Evolutionary conservation across 2,888 invertebrate species (phyloP).

Genomic region (Dimorphilus gyrociliatus): DNA sequence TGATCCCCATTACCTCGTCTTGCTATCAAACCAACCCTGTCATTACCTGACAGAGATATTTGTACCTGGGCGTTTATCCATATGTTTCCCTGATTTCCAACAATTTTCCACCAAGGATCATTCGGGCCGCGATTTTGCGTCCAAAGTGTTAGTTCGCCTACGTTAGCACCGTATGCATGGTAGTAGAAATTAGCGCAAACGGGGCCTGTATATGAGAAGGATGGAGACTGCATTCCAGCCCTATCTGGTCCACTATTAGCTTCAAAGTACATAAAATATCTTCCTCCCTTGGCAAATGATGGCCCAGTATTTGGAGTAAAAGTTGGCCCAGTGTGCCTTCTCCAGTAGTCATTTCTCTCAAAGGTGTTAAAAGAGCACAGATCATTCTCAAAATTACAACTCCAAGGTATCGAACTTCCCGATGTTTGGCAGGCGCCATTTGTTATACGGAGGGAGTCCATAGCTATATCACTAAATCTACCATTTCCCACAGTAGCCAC

Average conservation of each 20-base stretch:
- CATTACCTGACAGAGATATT: too few relatives aligned
- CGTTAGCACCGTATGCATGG: conserved; percentile 13
- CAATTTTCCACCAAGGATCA: conserved; percentile 2
- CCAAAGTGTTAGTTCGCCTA: conserved; percentile 12
- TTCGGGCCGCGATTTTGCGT: conserved; percentile 6
- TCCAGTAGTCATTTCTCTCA: conserved; percentile 8
- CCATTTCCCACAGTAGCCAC: conserved; percentile 21
- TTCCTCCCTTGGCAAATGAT: conserved; percentile 16
- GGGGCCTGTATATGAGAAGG: not conserved
- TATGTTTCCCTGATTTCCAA: too few relatives aligned
- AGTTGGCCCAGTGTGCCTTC: conserved; percentile 21
- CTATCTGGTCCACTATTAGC: too few relatives aligned
- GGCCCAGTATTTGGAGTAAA: conserved; percentile 22
- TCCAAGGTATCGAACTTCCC: conserved; percentile 10
- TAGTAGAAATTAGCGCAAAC: conserved; percentile 14
- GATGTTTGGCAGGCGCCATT: conserved; percentile 14
- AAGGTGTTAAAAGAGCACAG: conserved; percentile 19
- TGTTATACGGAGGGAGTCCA: conserved; percentile 22
- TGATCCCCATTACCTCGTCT: too few relatives aligned
- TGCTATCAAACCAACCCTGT: too few relatives aligned
- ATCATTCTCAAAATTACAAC: conserved; percentile 22
- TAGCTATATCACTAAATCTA: conserved; percentile 27
- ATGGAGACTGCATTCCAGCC: too few relatives aligned
- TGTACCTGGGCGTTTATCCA: too few relatives aligned
- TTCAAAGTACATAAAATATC: not conserved